phyloP scores from a whole-genome alignment of 1,140 invertebrate species.

The Lordiphosa clarofinis region DNA sequence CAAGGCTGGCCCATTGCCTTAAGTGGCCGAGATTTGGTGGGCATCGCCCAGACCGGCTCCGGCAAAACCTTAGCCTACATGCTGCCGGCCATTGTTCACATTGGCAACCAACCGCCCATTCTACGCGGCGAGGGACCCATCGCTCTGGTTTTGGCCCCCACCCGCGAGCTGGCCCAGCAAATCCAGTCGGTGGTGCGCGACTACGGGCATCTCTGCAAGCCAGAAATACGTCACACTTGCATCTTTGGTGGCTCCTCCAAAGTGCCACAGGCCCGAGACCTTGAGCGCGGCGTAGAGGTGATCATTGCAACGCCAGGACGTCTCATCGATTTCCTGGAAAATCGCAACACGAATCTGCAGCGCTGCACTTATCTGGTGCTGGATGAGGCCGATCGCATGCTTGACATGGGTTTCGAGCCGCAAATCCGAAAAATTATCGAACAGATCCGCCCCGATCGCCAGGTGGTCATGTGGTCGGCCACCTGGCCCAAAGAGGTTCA shows the following conservation, averaged over 20 bases:
- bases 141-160: constrained; percentile 95
- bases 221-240: constrained; percentile 92
- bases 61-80: constrained; percentile 95
- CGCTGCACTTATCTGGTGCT: constrained; percentile 97
- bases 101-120: constrained; percentile 86
- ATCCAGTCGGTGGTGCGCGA: constrained; percentile 96
- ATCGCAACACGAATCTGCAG: constrained; percentile 92
- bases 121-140: constrained; percentile 93
- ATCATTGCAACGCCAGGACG: constrained; percentile 98
- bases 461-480: constrained; percentile 99
- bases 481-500: constrained; percentile 99
- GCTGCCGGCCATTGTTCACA: constrained; percentile 88
- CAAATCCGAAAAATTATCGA: constrained; percentile 99
- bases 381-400: constrained; percentile 95
- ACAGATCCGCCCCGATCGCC: constrained; percentile 96
- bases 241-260: constrained; percentile 98
- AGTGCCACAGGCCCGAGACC: constrained; percentile 93
- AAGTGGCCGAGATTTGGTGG: constrained; percentile 94
- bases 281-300: constrained; percentile 94
- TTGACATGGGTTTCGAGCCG: constrained; percentile 99
- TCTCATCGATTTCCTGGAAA: constrained; percentile 97
- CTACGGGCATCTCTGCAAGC: constrained; percentile 89
- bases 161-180: constrained; percentile 97
- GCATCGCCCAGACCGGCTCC: constrained; percentile 97
- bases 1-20: constrained; percentile 96